Base-by-base conservation (phyloP, 2,888 invertebrate species). In the Priocnemis perturbator region DNA sequence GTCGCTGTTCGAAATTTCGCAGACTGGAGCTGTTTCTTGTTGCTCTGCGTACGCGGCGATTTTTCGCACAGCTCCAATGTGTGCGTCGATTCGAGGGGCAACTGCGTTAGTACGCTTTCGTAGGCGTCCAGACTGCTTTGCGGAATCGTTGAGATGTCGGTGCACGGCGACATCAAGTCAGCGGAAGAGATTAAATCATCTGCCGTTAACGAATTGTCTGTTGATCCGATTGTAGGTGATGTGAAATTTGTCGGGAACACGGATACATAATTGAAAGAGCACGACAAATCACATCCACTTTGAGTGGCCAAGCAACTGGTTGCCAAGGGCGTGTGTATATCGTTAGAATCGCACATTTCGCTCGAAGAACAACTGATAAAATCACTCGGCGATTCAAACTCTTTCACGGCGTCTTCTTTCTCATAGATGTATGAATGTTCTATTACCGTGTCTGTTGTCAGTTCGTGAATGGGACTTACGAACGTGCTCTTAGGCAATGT, bases 391-490 rank as follows among this genome's bases (percentile, higher is more conserved):
- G 26, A 67, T 56, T 67, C 47, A 55, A 60, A 60, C 52, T 66
- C 71, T 64, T 77, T 73, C 52, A 52, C 21, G 57, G 58, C 44
- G 55, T 72, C 66, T 37, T 67, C 60, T 59, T 74, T 75, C 15
- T 65, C 55, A 63, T 64, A 72, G 55, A 71, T 47, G 67, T 72
- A 77, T 60, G 47, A 57, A 20, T 19, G 63, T 37, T 76, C 73
- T 47, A 53, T 61, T 65, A 56, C 30, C 50, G 48, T 58, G 64
- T 71, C 30, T 1, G 56, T 62, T 64, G 59, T 63, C 60, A 69
- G 64, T 50, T 74, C 74, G 55, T 67, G 45, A 23, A 21, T 53
- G 47, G 64, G 57, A 65, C 52, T 65, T 66, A 45, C 52, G 56
- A 67, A 47, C 60, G 45, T 58, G 60, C 7, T 50, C 37, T 66